These are phyloP conservation scores for Tachypleus tridentatus DNA, from an alignment of 1,140 invertebrate species.

Conservation along the genomic window DNA sequence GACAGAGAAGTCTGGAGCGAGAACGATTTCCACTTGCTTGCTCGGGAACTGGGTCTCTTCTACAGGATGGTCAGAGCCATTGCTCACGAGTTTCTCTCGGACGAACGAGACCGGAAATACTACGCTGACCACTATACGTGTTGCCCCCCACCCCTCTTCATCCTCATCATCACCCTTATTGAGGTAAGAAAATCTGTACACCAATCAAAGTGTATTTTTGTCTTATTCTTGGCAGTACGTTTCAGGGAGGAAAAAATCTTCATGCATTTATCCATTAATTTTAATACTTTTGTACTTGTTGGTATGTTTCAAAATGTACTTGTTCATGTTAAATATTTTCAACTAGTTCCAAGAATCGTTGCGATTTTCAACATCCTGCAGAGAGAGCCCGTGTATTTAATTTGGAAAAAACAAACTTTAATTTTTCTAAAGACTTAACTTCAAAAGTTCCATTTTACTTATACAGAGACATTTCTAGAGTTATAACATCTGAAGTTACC, in stretches of 20 bases:
- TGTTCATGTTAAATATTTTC: too few relatives aligned
- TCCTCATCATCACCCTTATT: slow-evolving; percentile 79
- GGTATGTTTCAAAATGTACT: too few relatives aligned
- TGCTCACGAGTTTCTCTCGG: slow-evolving; percentile 83
- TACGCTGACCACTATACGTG: slow-evolving; percentile 93
- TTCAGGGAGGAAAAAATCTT: not conserved
- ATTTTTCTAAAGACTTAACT: too few relatives aligned
- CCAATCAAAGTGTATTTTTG: not conserved
- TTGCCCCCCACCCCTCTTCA: slow-evolving; percentile 89
- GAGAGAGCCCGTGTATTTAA: too few relatives aligned
- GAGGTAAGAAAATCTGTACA: slow-evolving; percentile 51
- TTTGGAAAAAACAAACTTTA: too few relatives aligned
- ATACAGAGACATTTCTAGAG: too few relatives aligned
- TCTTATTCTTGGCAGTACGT: not conserved
- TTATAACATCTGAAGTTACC: too few relatives aligned
- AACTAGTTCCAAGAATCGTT: too few relatives aligned
- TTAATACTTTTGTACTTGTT: too few relatives aligned
- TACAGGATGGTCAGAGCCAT: slow-evolving; percentile 85
- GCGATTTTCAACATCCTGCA: too few relatives aligned
- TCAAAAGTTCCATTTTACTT: too few relatives aligned
- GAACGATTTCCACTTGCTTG: slow-evolving; percentile 76
- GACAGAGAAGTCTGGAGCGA: slow-evolving; percentile 81
- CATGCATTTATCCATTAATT: too few relatives aligned
- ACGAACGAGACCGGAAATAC: slow-evolving; percentile 88
- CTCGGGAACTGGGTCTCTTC: slow-evolving; percentile 42